A percentile compares a stretch with the other conserved stretches of the same genome.
Evolutionary conservation across 53 echinoderm and acorn worm genomes (phyloP).

Genomic region (Holothuria scabra): DNA sequence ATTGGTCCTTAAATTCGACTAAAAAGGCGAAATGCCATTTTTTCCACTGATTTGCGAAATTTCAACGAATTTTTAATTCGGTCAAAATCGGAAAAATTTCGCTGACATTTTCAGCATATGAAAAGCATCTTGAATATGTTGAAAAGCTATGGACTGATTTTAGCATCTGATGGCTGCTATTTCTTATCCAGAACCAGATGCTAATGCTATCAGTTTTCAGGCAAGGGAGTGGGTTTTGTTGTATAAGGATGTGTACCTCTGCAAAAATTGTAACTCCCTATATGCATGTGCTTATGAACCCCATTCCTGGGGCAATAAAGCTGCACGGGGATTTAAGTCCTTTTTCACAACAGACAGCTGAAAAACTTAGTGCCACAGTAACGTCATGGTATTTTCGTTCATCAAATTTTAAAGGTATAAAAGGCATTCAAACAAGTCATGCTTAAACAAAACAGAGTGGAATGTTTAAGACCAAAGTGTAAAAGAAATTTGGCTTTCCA

Average conservation of each 20-base stretch:
- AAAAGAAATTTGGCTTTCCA: neutral
- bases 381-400: neutral
- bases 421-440: neutral
- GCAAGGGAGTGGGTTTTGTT: constrained; percentile 4
- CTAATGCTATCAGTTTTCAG: neutral
- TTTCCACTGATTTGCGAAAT: no score
- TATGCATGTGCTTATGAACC: neutral
- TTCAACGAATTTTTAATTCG: no score
- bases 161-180: neutral
- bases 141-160: neutral
- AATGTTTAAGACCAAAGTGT: neutral
- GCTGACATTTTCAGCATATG: no score
- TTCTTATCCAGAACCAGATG: neutral
- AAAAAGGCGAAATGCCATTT: no score
- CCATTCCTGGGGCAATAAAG: neutral
- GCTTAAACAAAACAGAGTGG: constrained; percentile 4
- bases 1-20: no score
- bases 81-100: no score
- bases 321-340: neutral
- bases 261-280: constrained; percentile 6
- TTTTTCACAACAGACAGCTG: constrained; percentile 5
- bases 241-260: constrained; percentile 1
- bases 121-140: neutral
- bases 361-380: neutral
- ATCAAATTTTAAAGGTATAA: no score